Evolutionary conservation across 2,888 invertebrate genomes (phyloP).

Genomic region (Ophonus ardosiacus): DNA sequence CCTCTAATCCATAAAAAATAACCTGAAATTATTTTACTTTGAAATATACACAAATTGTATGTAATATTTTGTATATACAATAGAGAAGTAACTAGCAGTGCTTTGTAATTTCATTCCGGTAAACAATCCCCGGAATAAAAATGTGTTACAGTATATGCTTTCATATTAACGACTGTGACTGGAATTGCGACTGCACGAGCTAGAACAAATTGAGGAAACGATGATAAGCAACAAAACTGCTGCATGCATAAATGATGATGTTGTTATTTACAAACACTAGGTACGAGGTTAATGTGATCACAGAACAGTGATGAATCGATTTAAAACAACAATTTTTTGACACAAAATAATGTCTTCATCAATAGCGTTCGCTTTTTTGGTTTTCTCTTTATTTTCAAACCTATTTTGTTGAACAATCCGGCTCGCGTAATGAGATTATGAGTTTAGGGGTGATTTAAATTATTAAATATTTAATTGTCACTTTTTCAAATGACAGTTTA

Average conservation of each 20-base stretch:
- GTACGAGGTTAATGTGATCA: too few species aligned
- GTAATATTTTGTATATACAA: not conserved
- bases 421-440: too few species aligned
- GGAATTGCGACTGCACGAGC: not conserved
- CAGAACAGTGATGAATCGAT: too few species aligned
- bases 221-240: not conserved
- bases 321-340: too few species aligned
- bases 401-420: too few species aligned
- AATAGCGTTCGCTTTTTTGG: too few species aligned
- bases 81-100: not conserved
- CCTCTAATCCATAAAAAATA: not conserved
- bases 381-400: too few species aligned
- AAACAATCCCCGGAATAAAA: not conserved
- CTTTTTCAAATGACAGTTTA: too few species aligned
- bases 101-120: conserved; percentile 1
- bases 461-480: too few species aligned
- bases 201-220: not conserved
- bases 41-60: not conserved
- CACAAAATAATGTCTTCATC: too few species aligned
- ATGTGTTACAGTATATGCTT: not conserved
- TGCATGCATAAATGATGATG: not conserved
- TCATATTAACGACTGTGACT: not conserved
- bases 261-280: too few species aligned
- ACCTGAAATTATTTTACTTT: not conserved
- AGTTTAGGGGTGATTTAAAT: too few species aligned